Base-by-base conservation (phyloP, 2,888 invertebrate genomes). In the Leistus spinibarbis region DNA sequence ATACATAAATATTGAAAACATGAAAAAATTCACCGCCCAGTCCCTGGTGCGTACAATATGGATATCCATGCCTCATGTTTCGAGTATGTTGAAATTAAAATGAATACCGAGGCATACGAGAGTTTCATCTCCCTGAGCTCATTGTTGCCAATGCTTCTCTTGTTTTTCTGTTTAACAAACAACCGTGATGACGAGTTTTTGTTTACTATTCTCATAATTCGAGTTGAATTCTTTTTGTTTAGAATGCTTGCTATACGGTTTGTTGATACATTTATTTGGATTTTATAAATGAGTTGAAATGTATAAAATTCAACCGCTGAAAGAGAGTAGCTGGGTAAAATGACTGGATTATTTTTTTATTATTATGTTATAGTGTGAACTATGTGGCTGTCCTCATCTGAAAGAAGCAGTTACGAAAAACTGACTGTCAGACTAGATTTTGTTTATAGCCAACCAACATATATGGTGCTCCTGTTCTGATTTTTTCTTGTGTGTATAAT, bases 381-480 rank as follows among this genome's bases (percentile, higher is more conserved):
- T 40, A 40, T 40, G 13, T 40, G 13, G 40, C 13, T 40, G 40
- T 40, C 10, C 13, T 40, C 40, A 10, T 40, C n/a, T n/a, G n/a
- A 9, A 5, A 16, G 20, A 57, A 19, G 57, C 57, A 57, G 57
- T 57, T 57, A 57, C 17, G 57, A 57, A 57, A 57, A 57, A 57
- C 16, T 57, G 57, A 57, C 57, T 57, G 57, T 57, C 57, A 57
- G 57, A 17, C 7, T 19, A 57, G 20, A 57, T 57, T 57, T 57
- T 57, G 17, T 57, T 57, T 57, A 40, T 40, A 2, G 40, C 40
- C 40, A 1, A 1, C 7, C 40, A 40, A 3, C 40, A 40, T 40
- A 40, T 40, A 10, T 40, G 7, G 40, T 40, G 40, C 40, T 3
- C 0, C 7, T 10, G 13, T 10, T 40, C 5, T 40, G 40, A 40